Percentiles rank a stretch among this genome's conserved stretches.
These are phyloP conservation scores for Nycticebus coucang DNA, from an alignment of 2,113 vertebrate species.

Conservation along the genomic window DNA sequence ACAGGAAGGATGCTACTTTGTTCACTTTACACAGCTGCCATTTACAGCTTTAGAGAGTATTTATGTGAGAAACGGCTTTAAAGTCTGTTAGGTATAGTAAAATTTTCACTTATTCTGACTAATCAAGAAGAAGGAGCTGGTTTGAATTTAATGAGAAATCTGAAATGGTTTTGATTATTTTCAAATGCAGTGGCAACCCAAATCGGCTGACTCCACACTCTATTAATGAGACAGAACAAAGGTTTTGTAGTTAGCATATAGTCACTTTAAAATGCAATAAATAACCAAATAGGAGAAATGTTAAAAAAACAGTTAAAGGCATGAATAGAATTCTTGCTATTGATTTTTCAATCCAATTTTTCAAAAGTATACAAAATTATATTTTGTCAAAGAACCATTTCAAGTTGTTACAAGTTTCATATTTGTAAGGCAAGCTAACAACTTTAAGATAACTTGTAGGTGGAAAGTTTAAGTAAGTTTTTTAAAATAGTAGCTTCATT, in stretches of 20 bases:
- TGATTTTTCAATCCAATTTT: conserved; percentile 34
- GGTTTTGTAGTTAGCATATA: conserved; percentile 10
- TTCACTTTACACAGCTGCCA: background rate
- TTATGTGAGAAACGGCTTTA: background rate
- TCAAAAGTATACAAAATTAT: conserved; percentile 32
- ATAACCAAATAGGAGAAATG: background rate
- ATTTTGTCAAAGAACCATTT: conserved; percentile 44
- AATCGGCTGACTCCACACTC: background rate
- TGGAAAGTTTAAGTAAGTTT: conserved; percentile 41
- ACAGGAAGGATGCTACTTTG: background rate
- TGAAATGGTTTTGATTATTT: conserved; percentile 52
- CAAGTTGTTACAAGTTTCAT: conserved; percentile 22
- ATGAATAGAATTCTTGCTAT: conserved; percentile 6
- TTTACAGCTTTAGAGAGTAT: conserved; percentile 17
- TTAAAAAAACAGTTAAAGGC: conserved; percentile 2
- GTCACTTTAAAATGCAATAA: conserved; percentile 35
- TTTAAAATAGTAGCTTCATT: conserved; percentile 64
- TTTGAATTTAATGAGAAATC: conserved; percentile 21
- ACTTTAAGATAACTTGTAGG: conserved; percentile 8
- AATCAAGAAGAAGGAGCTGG: background rate
- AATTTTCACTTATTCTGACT: conserved; percentile 3
- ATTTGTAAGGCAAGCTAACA: background rate
- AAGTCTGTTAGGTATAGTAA: background rate
- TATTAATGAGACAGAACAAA: background rate
- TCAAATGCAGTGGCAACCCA: background rate